These are phyloP conservation scores for Plectrocnemia conspersa DNA, from an alignment of 1,140 invertebrate species.

Conservation along the genomic window DNA sequence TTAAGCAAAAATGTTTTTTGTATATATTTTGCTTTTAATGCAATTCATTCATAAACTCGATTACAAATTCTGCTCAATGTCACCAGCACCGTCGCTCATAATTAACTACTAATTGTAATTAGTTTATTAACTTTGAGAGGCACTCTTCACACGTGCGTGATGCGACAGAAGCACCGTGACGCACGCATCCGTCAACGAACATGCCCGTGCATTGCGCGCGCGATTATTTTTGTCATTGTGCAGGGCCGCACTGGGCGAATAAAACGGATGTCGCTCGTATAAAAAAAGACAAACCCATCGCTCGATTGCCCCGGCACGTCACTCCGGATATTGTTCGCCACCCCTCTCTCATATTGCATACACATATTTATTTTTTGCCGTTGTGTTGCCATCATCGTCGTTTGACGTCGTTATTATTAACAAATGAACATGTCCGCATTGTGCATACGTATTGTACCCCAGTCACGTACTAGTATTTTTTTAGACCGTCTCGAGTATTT, in stretches of 20 bases:
- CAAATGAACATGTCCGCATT: slow-evolving; percentile 1
- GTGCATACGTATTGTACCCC: not conserved
- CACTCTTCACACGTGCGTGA: no score
- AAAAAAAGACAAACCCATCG: slow-evolving; percentile 23
- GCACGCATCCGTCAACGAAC: not conserved
- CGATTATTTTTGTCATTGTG: slow-evolving; percentile 27
- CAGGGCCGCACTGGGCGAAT: slow-evolving; percentile 24
- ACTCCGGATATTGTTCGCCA: slow-evolving; percentile 26
- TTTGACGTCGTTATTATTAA: slow-evolving; percentile 28
- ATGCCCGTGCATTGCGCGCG: slow-evolving; percentile 16
- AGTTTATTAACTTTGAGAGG: no score
- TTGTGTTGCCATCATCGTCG: slow-evolving; percentile 6
- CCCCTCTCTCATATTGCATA: slow-evolving; percentile 8
- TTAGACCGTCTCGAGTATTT: no score
- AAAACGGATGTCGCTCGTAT: slow-evolving; percentile 33
- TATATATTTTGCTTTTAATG: no score
- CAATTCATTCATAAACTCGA: no score
- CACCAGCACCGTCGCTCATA: no score
- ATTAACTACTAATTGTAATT: no score
- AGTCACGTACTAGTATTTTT: no score
- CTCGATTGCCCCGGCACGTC: slow-evolving; percentile 21
- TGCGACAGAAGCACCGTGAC: no score
- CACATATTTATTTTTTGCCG: no score
- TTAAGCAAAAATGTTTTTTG: no score
- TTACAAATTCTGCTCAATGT: no score